Base-by-base conservation (phyloP, 2,113 vertebrate species). In the Channa maculata region DNA sequence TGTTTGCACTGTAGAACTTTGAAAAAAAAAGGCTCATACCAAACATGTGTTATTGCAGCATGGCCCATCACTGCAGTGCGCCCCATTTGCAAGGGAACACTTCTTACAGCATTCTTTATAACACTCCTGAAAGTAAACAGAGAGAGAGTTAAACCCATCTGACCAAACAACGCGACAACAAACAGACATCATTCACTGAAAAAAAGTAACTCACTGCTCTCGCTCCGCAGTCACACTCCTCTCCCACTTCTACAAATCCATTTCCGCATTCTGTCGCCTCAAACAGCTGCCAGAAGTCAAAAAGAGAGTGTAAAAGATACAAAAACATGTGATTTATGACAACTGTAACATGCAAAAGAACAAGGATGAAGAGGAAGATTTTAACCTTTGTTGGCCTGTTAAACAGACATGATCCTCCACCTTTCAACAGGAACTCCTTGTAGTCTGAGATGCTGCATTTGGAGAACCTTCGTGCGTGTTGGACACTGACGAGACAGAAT, bases 401-500 rank as follows among this genome's bases (percentile, higher is more conserved):
- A 80, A 99, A 99, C 78, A 99, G 95, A 89, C 98, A 99, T 3
- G 96, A 96, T 84, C 97, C 98, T 57, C 97, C 96, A 0, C 98
- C 98, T 90, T 96, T 97, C 76, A 94, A 88, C 51, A 99, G 94
- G 87, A 99, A 99, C 74, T 98, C 97, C 92, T 96, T 97, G 82
- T 97, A 99, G 79, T 98, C 97, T 37, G 95, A 91, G 90, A 98
- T 96, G 90, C 97, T 99, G 92, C 98, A 99, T 86, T 96, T 99
- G 48, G 98, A 99, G 91, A 99, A 99, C 87, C 91, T 96, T 54
- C 96, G 94, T n/a, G 97, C 93, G 83, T 96, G 96, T 54, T 96
- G 97, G 36, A 97, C 95, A 76, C 98, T 99, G 80, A 50, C 38
- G 37, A 83, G 81, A 79, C 70, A 92, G 55, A 50, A 69, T 0